A percentile compares a stretch with the other conserved stretches of the same genome.
phyloP scores from a whole-genome alignment of 2,797 vertebrate genomes.

The Rhincodon typus region DNA sequence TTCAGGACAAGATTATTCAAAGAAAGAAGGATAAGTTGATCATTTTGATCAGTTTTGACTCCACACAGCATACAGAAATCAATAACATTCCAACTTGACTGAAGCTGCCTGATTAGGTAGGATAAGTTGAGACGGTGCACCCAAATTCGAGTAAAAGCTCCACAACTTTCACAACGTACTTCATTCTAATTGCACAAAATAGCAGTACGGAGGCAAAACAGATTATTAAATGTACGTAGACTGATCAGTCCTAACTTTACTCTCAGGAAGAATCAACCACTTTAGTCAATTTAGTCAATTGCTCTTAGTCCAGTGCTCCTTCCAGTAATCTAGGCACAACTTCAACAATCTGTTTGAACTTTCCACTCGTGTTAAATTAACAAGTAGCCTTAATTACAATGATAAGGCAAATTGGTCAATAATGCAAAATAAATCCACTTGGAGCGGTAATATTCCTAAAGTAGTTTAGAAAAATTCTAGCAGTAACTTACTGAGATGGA shows the following conservation, averaged over 20 bases:
- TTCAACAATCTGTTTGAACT: not conserved
- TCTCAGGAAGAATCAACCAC: not conserved
- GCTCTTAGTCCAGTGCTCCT: not conserved
- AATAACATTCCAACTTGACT: not conserved
- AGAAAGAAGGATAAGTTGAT: not conserved
- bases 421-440: not conserved
- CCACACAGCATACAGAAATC: not conserved
- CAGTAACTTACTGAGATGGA: not conserved
- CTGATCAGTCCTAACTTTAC: not conserved
- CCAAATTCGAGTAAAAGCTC: not conserved
- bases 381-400: not conserved
- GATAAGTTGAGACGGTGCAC: not conserved
- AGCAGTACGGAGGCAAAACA: not conserved
- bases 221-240: not conserved
- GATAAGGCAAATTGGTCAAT: not conserved
- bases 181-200: not conserved
- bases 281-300: too few relatives aligned
- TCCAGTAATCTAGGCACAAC: not conserved
- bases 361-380: not conserved
- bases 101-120: not conserved
- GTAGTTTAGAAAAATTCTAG: not conserved
- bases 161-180: not conserved
- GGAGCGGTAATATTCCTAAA: not conserved
- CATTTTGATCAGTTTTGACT: not conserved
- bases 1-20: not conserved